phyloP scores from a whole-genome alignment of 2,888 invertebrate species.

The Ischnus inquisitorius region DNA sequence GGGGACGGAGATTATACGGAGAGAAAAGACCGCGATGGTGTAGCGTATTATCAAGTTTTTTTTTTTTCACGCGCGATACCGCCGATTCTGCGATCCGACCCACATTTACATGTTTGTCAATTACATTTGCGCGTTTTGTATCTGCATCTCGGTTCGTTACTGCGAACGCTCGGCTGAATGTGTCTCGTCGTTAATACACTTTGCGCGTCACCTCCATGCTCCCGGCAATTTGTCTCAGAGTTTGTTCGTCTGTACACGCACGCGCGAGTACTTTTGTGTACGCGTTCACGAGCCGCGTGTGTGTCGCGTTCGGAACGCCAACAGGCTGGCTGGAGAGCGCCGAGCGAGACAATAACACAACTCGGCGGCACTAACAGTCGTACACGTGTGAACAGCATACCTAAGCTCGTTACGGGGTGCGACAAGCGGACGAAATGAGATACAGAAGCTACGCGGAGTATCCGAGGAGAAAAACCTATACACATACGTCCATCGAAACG shows the following conservation, averaged over 20 bases:
- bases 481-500: too few relatives aligned
- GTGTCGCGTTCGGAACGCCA: background rate
- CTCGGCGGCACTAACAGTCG: conserved; percentile 44
- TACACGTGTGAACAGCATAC: conserved; percentile 58
- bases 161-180: background rate
- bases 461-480: background rate
- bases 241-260: background rate
- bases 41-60: background rate
- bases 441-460: background rate
- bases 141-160: background rate
- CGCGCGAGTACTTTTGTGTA: background rate
- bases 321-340: conserved; percentile 22
- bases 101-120: background rate
- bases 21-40: background rate
- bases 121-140: background rate
- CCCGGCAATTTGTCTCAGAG: conserved; percentile 41
- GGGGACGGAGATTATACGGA: conserved; percentile 12
- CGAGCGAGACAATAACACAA: conserved; percentile 36
- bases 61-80: too few relatives aligned
- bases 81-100: background rate
- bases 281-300: too few relatives aligned
- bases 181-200: conserved; percentile 10
- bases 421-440: conserved; percentile 26
- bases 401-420: conserved; percentile 59
- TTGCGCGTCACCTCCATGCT: conserved; percentile 17